Base-by-base conservation (phyloP, 1,140 invertebrate genomes). In the Drosophila sproati region DNA sequence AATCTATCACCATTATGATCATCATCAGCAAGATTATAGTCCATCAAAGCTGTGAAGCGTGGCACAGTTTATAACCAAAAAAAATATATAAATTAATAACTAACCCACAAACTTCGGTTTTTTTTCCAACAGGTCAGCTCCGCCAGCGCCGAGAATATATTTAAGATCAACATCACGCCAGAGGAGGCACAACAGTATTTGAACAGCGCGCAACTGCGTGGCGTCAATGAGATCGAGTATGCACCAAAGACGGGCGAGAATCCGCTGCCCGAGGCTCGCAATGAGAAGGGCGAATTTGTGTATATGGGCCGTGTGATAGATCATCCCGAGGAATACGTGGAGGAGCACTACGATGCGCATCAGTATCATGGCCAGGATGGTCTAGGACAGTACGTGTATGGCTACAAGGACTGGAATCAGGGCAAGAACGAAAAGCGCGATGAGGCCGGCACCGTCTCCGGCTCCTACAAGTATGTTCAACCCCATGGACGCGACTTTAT, bases 291-390 rank as follows among this genome's bases (percentile, higher is more conserved):
- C 0, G 93, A 94, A 70, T 94, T 94, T 80, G 94, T 94, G 80
- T 94, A 93, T 73, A 94, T 94, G 74, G 94, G 94, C n/a, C 91
- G 93, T 10, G 94, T 94, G 73, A 94, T 94, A 51, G 93, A 95
- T 51, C 94, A 95, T 83, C 94, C 94, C 3, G 94, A 95, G n/a
- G 94, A 95, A 7, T 95, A 95, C 57, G 92, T 94, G 31, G 95
- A 95, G 92, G 95, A 95, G 92, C 94, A 95, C 31, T 95, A 95
- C 80, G 91, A 94, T 56, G 95, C 95, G 2, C 93, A 94, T 68
- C 95, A 95, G 82, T 95, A 94, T 79, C 95, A 95, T 74, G 95
- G 95, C 0, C 95, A 95, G 90, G 94, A 94, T 67, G 94, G 94
- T n/a, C 80, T 95, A 8, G 95, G 95, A 2, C 94, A 94, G n/a